These are phyloP conservation scores for Thera britannica DNA, from an alignment of 2,888 invertebrate genomes.

Conservation along the genomic window DNA sequence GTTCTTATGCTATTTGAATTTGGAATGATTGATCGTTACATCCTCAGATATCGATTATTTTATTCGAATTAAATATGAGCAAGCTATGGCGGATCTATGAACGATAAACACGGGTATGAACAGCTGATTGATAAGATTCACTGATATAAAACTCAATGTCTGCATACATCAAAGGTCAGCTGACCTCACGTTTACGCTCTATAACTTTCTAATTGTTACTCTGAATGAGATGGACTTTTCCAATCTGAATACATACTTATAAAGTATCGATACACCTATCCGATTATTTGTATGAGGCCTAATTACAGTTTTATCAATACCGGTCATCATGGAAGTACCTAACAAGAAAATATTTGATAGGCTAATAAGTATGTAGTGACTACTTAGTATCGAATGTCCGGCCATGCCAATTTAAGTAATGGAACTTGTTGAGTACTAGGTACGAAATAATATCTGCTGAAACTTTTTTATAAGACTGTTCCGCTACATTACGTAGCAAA, in stretches of 20 bases:
- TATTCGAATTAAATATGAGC: slow-evolving; percentile 27
- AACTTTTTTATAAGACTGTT: background rate
- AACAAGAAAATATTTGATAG: slow-evolving; percentile 77
- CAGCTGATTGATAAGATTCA: background rate
- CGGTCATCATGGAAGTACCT: slow-evolving; percentile 62
- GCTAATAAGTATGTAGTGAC: slow-evolving; percentile 60
- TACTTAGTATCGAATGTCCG: background rate
- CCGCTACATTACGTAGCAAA: too few relatives aligned
- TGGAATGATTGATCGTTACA: slow-evolving; percentile 80
- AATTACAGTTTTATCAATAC: slow-evolving; percentile 78
- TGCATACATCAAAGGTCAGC: background rate
- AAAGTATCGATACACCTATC: slow-evolving; percentile 78
- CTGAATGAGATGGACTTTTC: slow-evolving; percentile 67
- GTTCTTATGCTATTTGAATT: slow-evolving; percentile 67
- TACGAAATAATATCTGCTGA: background rate
- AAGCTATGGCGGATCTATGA: slow-evolving; percentile 10
- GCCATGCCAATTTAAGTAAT: background rate
- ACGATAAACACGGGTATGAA: slow-evolving; percentile 16
- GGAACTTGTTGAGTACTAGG: background rate
- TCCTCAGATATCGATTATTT: slow-evolving; percentile 72
- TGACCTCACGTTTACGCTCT: slow-evolving; percentile 45
- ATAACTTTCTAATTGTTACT: slow-evolving; percentile 29
- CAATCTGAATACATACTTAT: slow-evolving; percentile 68
- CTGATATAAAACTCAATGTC: slow-evolving; percentile 6
- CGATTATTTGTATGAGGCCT: slow-evolving; percentile 76